Base-by-base conservation (phyloP, 2,888 invertebrate genomes). In the Melanotus villosus region DNA sequence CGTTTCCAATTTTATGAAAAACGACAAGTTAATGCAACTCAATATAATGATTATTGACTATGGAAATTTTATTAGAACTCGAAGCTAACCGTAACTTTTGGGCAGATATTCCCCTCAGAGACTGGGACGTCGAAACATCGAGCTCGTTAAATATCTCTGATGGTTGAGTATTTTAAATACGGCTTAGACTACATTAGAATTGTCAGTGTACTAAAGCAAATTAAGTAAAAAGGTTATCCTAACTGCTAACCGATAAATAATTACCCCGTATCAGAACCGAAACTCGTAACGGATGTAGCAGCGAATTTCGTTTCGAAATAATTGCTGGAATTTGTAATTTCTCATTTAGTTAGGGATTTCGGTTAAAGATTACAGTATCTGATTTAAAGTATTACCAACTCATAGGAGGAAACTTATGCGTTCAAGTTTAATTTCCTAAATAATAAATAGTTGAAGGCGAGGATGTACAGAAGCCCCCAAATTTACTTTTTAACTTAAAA, bases 11-110 rank as follows among this genome's bases (percentile, higher is more conserved):
- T 26, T 26, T 3, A 26, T 26, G 26, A 26, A 7, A 3, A 7
- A 26, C 26, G 26, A 26, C 26, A 26, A 26, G 4, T 26, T 26
- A 26, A 26, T 26, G 26, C 26, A 26, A 45, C 45, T 21, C 45
- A 1, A 14, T 26, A 14, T 21, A 45, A 45, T 45, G 45, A 45
- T 19, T 45, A 45, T 45, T 45, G 45, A 45, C 45, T 45, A 45
- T 45, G 45, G 45, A 45, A 45, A 45, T 45, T 45, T 21, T 19
- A 9, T 21, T 21, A 5, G 26, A 21, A 14, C 18, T 45, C 45
- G 18, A 1, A 9, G 19, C 45, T 45, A 45, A 7, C 45, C 6
- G 18, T 18, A 21, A 45, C 19, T 18, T 41, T 41, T 18, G 12
- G 10, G 38, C 10, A 45, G 45, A 19, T 45, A n/a, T 10, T 21